These are phyloP conservation scores for Yponomeuta evonymella DNA, from an alignment of 2,888 invertebrate genomes.

Conservation along the genomic window DNA sequence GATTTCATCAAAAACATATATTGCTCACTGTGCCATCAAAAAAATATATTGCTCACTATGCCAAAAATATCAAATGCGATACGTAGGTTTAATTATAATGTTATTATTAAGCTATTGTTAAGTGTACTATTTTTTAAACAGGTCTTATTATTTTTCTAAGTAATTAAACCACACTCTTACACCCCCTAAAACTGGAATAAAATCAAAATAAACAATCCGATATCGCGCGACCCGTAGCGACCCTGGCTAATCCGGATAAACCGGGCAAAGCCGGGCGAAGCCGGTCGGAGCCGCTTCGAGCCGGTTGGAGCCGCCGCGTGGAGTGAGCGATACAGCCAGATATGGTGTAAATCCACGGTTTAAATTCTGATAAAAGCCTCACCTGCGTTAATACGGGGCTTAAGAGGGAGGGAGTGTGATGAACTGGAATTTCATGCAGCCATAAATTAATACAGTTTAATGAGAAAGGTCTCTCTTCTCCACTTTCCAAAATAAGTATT, in stretches of 20 bases:
- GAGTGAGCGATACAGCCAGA: conserved; percentile 54
- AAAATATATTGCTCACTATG: too few relatives aligned
- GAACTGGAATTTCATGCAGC: neutral
- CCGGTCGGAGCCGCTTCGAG: too few relatives aligned
- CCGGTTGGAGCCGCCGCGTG: conserved; percentile 42
- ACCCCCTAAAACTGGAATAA: neutral
- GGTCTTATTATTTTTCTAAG: neutral
- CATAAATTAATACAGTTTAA: too few relatives aligned
- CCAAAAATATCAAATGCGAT: too few relatives aligned
- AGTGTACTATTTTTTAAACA: neutral
- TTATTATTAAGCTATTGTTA: too few relatives aligned
- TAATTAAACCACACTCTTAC: neutral
- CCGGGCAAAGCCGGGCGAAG: conserved; percentile 54
- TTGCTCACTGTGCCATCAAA: too few relatives aligned
- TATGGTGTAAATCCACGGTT: conserved; percentile 70
- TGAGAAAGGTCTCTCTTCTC: too few relatives aligned
- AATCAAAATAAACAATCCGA: conserved; percentile 60
- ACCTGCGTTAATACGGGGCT: conserved; percentile 9
- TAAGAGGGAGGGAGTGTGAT: neutral
- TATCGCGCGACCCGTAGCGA: conserved; percentile 57
- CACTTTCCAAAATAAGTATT: too few relatives aligned
- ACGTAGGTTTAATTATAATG: too few relatives aligned
- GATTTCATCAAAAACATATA: too few relatives aligned
- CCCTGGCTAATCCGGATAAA: conserved; percentile 40
- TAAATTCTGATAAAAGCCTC: conserved; percentile 62